Evolutionary conservation across 2,113 vertebrate genomes (phyloP), one percentile per base, ranked within the genome.

Genomic region (Mola mola): DNA sequence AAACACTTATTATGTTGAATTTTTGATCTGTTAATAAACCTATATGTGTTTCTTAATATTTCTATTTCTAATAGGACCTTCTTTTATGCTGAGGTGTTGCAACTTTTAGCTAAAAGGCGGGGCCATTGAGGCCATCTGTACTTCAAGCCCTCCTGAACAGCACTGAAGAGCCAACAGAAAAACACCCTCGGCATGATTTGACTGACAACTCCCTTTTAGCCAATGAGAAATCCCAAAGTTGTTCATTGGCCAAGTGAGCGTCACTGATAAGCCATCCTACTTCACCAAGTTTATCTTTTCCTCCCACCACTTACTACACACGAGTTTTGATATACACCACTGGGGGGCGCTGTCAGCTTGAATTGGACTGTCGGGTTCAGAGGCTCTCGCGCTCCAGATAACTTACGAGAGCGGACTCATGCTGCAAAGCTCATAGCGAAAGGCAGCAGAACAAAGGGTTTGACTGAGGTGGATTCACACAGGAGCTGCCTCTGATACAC

Each of bases 131-230:
- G 5, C 4, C 60, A 19, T 64, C 48, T 57, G 17, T 5, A 26
- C 66, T 50, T 48, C 48, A 49, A 41, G 4, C 57, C 38, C 49
- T 63, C 66, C 43, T 2, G 10, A 31, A 44, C 10, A 2, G 1
- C 50, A 73, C 64, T 89, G 72, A 58, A 17, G 13, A 37, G 5
- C 19, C 21, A 25, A 5, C 17, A 60, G 36, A 29, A 58, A 65
- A 57, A 40, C 5, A 24, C 12, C 36, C 61, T 21, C 2, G 5
- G 19, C 26, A 58, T 28, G 29, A 19, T 78, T 73, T 90, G 88
- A 92, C 62, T 88, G 89, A 84, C 89, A 80, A 59, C 47, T 47
- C 13, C 0, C 1, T 40, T 42, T 40, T 33, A 79, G 48, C 90
- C 89, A 90, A 92, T 91, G 29, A 80, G 43, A 63, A 58, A 43